Percentiles rank a stretch among this genome's conserved stretches.
These are phyloP conservation scores for Sialia sialis DNA, from an alignment of 2,113 vertebrate genomes.

Conservation along the genomic window DNA sequence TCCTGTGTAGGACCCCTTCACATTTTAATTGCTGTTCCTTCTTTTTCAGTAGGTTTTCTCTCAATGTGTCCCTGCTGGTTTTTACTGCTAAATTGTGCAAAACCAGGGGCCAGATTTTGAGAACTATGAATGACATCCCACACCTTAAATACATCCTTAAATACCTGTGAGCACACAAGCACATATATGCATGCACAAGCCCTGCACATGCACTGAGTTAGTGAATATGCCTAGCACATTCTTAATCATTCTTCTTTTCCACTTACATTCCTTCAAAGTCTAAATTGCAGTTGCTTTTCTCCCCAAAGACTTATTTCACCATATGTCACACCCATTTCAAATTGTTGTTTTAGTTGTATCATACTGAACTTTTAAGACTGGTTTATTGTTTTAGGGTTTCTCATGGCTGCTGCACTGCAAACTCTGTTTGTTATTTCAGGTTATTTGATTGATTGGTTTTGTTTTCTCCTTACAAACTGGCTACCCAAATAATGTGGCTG, in stretches of 20 bases:
- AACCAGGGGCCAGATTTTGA: not conserved
- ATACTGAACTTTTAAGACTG: conserved; percentile 7
- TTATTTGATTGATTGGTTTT: conserved; percentile 52
- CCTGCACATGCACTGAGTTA: not conserved
- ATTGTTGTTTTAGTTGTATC: conserved; percentile 20
- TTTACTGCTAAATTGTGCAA: not conserved
- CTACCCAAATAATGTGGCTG: conserved; percentile 37
- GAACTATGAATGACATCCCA: not conserved
- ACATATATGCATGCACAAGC: not conserved
- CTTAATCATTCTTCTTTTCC: not conserved
- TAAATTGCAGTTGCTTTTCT: not conserved
- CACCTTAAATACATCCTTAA: not conserved
- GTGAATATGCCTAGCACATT: not conserved
- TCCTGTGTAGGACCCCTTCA: not conserved
- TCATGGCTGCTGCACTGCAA: not conserved
- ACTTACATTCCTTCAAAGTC: not conserved
- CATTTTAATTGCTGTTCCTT: not conserved
- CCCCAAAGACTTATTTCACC: not conserved
- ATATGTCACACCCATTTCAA: conserved; percentile 1
- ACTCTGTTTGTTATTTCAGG: conserved; percentile 52
- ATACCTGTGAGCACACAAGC: not conserved
- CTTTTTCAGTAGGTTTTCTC: not conserved
- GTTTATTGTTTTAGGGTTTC: conserved; percentile 49
- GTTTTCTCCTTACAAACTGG: conserved; percentile 10
- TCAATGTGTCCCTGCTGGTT: not conserved